Evolutionary conservation across 2,888 invertebrate genomes (phyloP).

Genomic region (Chymomyza procnemis): DNA sequence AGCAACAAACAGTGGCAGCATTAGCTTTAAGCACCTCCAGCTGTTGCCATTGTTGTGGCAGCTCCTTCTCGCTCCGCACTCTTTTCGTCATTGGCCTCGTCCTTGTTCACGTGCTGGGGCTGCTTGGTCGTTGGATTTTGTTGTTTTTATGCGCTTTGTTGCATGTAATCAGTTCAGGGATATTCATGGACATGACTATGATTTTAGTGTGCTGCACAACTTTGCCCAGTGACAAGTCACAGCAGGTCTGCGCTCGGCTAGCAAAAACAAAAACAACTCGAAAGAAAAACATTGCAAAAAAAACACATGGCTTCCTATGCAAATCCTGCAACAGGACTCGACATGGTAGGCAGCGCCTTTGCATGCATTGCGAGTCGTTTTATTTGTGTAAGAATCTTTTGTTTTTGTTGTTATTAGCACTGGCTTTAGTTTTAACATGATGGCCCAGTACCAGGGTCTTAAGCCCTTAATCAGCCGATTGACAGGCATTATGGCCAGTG

Average conservation of each 20-base stretch:
- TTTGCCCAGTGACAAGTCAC: conserved; percentile 47
- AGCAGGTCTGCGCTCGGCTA: conserved; percentile 50
- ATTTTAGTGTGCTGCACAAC: conserved; percentile 51
- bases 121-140: conserved; percentile 14
- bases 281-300: conserved; percentile 4
- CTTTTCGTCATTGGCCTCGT: background rate
- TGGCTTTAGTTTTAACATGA: conserved; percentile 22
- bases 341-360: conserved; percentile 48
- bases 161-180: conserved; percentile 66
- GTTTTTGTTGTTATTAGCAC: conserved; percentile 22
- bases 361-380: conserved; percentile 45
- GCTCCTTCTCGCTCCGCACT: background rate
- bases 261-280: conserved; percentile 31
- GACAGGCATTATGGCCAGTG: conserved; percentile 59
- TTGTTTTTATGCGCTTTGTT: conserved; percentile 63
- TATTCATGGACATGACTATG: conserved; percentile 73
- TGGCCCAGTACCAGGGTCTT: conserved; percentile 21
- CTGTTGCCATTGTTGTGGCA: conserved; percentile 46
- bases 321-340: conserved; percentile 50
- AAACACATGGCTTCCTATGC: conserved; percentile 56
- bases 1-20: conserved; percentile 1
- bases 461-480: conserved; percentile 67
- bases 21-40: conserved; percentile 22
- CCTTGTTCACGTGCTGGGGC: background rate
- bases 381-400: background rate